Evolutionary conservation across 1,140 invertebrate genomes (phyloP), one percentile per base, ranked within the genome.

Genomic region (Araneus ventricosus): DNA sequence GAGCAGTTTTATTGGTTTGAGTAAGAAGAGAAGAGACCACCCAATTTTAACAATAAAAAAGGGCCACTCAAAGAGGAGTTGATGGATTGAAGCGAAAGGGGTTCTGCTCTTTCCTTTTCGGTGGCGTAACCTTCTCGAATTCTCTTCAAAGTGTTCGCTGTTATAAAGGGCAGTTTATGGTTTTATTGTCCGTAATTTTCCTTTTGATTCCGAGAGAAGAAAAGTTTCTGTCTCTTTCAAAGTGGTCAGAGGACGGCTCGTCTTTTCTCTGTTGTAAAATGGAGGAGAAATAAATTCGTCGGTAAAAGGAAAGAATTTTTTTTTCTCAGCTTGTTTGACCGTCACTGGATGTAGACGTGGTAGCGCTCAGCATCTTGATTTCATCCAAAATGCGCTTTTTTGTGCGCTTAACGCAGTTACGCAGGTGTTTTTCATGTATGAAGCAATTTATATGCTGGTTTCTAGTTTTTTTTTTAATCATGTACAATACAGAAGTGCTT

Each of bases 131-230:
- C 61, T 27, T 27, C 61, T 30, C 20, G 30, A 75, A 37, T 75
- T 37, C n/a, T 30, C 67, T 34, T 75, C 67, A 75, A 30, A 34
- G 14, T 22, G 27, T 75, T 30, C 27, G 17, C 30, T 30, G 27
- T 75, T 75, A 20, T 34, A 34, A 75, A 34, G 67, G 30, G 10
- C 22, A 67, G 67, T 75, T 75, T 75, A 75, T 37, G 27, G 67
- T 75, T 75, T 75, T 75, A 75, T 75, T 75, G 67, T 75, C 67
- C 67, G 67, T 75, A 75, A 75, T 75, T 75, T 75, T 75, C 67
- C 61, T 75, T 75, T 75, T n/a, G 8, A 34, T 37, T 4, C 30
- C 17, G 10, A 37, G 17, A 30, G 27, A 4, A 30, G 10, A 75
- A 75, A 75, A 20, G 27, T 37, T 75, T 70, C 20, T 75, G 4